phyloP scores from a whole-genome alignment of 2,113 vertebrate species.

The Parus major region DNA sequence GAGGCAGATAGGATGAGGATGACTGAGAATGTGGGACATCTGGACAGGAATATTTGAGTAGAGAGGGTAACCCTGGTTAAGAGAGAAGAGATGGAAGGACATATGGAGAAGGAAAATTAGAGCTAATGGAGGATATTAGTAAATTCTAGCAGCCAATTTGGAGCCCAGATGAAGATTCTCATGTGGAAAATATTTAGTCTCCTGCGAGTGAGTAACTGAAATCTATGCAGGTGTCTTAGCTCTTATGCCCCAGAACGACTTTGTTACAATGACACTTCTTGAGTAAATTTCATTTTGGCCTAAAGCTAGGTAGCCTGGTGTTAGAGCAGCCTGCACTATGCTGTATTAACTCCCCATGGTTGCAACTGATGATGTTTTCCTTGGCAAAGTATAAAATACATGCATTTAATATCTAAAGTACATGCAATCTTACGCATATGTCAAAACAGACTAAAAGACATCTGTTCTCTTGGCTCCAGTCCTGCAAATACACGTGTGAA shows the following conservation, averaged over 20 bases:
- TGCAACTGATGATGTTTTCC: conserved; percentile 20
- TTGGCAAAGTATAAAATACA: conserved; percentile 17
- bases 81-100: not conserved
- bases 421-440: not conserved
- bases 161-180: not conserved
- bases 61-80: not conserved
- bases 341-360: not conserved
- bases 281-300: not conserved
- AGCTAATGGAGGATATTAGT: not conserved
- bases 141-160: not conserved
- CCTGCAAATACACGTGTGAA: not conserved
- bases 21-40: not conserved
- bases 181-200: conserved; percentile 24
- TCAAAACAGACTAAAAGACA: conserved; percentile 34
- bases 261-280: not conserved
- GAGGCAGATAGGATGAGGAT: not conserved
- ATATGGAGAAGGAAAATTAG: not conserved
- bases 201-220: not conserved
- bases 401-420: conserved; percentile 33
- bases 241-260: not conserved
- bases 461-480: conserved; percentile 33
- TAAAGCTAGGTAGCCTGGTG: not conserved
- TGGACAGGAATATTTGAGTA: not conserved
- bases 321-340: not conserved
- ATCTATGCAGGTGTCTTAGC: not conserved